A percentile compares a stretch with the other conserved stretches of the same genome.
Conservation (phyloP, 2,113 vertebrate species). For the Candoia aspera region DNA sequence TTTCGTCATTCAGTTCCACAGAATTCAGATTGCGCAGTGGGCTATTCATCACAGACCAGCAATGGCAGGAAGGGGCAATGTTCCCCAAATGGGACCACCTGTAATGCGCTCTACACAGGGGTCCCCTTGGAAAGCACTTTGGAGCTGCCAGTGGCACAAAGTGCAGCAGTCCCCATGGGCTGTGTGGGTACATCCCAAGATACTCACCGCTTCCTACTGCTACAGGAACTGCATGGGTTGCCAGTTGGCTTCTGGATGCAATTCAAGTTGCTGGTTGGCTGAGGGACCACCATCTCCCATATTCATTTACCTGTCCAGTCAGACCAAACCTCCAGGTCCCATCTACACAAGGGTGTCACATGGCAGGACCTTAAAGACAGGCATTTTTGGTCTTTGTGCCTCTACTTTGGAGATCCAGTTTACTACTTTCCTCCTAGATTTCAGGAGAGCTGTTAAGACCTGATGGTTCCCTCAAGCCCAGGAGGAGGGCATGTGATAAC, state of each 20-base stretch:
- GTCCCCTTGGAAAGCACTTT: background rate
- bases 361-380: background rate
- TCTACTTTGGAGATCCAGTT: background rate
- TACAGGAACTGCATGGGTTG: background rate
- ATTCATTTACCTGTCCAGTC: background rate
- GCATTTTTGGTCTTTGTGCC: background rate
- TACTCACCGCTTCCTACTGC: background rate
- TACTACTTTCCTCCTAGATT: background rate
- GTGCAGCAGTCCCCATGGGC: background rate
- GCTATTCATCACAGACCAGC: conserved; percentile 67
- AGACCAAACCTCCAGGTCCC: background rate
- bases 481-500: background rate
- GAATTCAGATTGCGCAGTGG: conserved; percentile 71
- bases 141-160: background rate
- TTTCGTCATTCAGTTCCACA: conserved; percentile 56
- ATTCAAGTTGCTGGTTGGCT: background rate
- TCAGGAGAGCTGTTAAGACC: background rate
- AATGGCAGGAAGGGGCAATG: background rate
- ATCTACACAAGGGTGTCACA: background rate
- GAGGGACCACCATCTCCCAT: background rate
- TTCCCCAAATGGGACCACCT: background rate
- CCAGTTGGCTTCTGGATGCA: background rate
- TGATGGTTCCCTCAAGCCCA: background rate
- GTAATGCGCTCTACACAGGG: background rate
- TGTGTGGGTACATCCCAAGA: background rate